Evolutionary conservation across 2,113 vertebrate species (phyloP).

Genomic region (Sitta europaea): DNA sequence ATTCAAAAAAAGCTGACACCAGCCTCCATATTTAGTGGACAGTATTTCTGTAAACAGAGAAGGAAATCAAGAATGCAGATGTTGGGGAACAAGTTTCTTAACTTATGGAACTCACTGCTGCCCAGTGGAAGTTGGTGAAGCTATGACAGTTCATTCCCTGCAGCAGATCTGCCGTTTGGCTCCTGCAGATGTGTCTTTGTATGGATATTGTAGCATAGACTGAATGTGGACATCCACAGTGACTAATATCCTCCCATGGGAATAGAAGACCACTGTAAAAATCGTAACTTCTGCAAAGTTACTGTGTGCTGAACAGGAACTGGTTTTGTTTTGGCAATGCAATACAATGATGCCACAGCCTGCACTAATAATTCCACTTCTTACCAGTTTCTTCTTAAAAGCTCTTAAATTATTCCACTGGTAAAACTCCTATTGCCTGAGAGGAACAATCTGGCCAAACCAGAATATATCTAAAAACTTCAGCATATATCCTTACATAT

Average conservation of each 20-base stretch:
- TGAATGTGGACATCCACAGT: not conserved
- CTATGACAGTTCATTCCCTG: not conserved
- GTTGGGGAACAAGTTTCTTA: not conserved
- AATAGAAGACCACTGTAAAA: not conserved
- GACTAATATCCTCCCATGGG: not conserved
- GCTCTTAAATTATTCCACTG: not conserved
- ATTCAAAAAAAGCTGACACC: not conserved
- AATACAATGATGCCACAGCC: not conserved
- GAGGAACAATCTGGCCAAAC: not conserved
- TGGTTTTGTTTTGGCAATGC: not conserved
- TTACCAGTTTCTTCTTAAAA: not conserved
- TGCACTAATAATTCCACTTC: not conserved
- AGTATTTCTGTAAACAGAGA: not conserved
- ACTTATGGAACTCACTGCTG: not conserved
- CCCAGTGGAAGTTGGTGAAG: not conserved
- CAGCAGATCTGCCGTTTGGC: not conserved
- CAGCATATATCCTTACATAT: not conserved
- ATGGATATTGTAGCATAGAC: not conserved
- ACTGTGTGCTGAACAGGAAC: not conserved
- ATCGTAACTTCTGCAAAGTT: not conserved
- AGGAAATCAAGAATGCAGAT: not conserved
- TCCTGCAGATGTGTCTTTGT: not conserved
- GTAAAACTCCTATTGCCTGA: not conserved
- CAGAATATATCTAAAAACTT: not conserved
- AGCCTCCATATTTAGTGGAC: not conserved